Base-by-base conservation (phyloP, 2,797 vertebrate genomes). In the Phrynocephalus vlangalii region DNA sequence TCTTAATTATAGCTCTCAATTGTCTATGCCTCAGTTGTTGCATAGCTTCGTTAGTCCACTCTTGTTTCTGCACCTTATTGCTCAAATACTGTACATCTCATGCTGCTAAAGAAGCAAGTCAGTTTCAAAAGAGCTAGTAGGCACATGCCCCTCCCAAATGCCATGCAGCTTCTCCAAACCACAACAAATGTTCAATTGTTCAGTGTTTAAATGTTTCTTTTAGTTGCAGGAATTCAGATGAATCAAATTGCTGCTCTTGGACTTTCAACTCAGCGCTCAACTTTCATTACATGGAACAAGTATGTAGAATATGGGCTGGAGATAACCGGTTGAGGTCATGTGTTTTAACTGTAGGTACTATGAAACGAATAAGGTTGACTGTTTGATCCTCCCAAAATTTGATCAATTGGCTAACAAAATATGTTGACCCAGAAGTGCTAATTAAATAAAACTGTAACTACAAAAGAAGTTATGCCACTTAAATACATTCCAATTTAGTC, bases 211-310 rank as follows among this genome's bases (percentile, higher is more conserved):
- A 68, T 28, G 26, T 83, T 56, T 88, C 30, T 85, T 80, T 84
- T 86, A 99, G 99, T 96, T 95, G 98, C 98, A 26, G 98, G 97
- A 76, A 90, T 98, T 85, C 97, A 98, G 86, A 98, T 98, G 97
- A 92, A 82, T 89, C 98, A 99, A 92, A 96, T 99, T 80, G 96
- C 97, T 73, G 97, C 97, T 30, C 96, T 99, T 72, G 99, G 99
- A 24, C 98, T 99, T 90, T 98, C 99, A 52, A 98, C 98, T 0
- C 99, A 99, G 91, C 97, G 99, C 94, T 96, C 83, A 76, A 99
- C 98, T 52, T 99, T 99, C 88, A 98, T 98, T 86, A 99, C 98
- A 0, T 99, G 98, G 99, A 96, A 99, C 96, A 98, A 96, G 98
- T 99, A 94, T 88, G 95, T 94, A 8, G 66, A 2, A 24, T 60